Base-by-base conservation (phyloP, 2,797 vertebrate genomes). In the Acipenser oxyrinchus region DNA sequence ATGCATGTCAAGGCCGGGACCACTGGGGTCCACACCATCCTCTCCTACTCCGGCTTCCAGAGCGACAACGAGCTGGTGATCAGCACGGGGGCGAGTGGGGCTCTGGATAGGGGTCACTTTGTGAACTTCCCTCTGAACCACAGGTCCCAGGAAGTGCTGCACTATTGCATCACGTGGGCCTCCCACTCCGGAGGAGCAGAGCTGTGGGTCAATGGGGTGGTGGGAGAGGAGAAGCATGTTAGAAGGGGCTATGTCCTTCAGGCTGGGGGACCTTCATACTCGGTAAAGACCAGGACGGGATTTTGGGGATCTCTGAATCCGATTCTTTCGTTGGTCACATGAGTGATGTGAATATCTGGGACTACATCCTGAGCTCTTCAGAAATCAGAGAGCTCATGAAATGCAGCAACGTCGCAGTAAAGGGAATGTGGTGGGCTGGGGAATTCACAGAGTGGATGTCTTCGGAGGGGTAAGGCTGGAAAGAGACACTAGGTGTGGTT, bases 391-490 rank as follows among this genome's bases (percentile, higher is more conserved):
- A 86, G 15, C 88, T 89, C 61, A 84, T 88, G 63, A 74, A 71
- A 8, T 92, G 92, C 68, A 81, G 57, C 77, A 80, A 71, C 70
- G 60, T 51, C 72, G 66, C 1, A 2, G 18, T 6, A 71, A 69
- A 70, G 93, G 91, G 13, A 90, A 93, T 0, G 68, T 92, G 64
- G 64, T 95, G 23, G 89, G 87, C 49, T 95, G 91, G 93, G 92
- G 92, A 8, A 74, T 82, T n/a, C 91, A 87, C 3, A 73, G 73
- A 11, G 79, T 93, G 60, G 84, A 81, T 50, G 72, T 93, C 4
- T 84, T 82, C 0, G 92, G 91, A 1, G 93, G 92, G 0, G 87
- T 89, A 50, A 74, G 87, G 8, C 81, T 96, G 72, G 86, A 88
- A 51, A 67, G 66, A 8, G 87, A 92, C 73, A 78, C 84, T 73